Evolutionary conservation across 2,888 invertebrate species (phyloP).

Genomic region (Drosophila mayaguana): DNA sequence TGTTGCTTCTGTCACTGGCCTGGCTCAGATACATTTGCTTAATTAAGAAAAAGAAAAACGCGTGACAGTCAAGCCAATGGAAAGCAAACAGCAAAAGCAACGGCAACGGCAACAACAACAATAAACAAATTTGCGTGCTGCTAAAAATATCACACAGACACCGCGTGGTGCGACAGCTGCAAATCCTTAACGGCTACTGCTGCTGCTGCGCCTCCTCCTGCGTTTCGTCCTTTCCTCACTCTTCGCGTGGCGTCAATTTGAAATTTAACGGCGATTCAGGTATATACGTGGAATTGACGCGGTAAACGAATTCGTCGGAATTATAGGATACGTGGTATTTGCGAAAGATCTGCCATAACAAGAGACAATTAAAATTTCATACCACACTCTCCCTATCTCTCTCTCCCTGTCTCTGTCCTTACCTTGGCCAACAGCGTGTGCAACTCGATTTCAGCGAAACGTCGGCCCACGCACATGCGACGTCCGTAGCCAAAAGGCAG

Average conservation of each 20-base stretch:
- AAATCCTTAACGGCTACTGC: constrained; percentile 5
- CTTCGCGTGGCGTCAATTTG: constrained; percentile 86
- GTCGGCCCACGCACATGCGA: constrained; percentile 91
- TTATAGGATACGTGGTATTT: constrained; percentile 90
- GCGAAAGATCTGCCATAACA: constrained; percentile 87
- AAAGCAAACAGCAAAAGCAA: constrained; percentile 14
- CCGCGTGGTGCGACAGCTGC: constrained; percentile 37
- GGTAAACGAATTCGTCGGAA: constrained; percentile 89
- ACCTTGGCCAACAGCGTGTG: constrained; percentile 91
- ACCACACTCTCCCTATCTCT: not conserved
- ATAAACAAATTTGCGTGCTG: constrained; percentile 16
- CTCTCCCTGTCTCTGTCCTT: constrained; percentile 33
- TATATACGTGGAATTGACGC: constrained; percentile 91
- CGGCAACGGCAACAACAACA: not conserved
- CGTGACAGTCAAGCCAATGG: constrained; percentile 19
- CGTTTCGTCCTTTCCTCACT: constrained; percentile 43
- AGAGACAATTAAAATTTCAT: constrained; percentile 27
- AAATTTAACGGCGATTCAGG: constrained; percentile 90
- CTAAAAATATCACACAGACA: constrained; percentile 69
- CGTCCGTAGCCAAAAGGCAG: constrained; percentile 92
- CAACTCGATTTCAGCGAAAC: constrained; percentile 93
- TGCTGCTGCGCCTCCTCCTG: constrained; percentile 2
- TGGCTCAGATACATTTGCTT: constrained; percentile 52
- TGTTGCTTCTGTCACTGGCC: not conserved
- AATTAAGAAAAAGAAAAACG: constrained; percentile 56